Conservation (phyloP, 23 tunicate species). For the Corella eumyota region DNA sequence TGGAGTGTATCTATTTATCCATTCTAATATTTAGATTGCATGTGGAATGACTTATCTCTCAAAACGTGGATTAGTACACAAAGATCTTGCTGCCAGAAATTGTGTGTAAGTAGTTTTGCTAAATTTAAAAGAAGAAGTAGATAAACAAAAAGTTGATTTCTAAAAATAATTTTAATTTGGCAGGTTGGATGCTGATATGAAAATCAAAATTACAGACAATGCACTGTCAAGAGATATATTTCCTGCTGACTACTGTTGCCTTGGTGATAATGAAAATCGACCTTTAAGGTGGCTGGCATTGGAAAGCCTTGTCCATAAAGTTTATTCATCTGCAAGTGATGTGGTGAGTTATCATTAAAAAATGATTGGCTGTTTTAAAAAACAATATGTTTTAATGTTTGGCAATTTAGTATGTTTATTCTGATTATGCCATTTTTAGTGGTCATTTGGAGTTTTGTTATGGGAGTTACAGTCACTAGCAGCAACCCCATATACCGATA, state of each 20-base stretch:
- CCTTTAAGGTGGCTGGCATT: constrained; percentile 92
- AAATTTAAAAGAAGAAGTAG: not conserved
- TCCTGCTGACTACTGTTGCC: constrained; percentile 88
- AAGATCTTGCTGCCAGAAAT: constrained; percentile 88
- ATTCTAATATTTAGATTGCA: constrained; percentile 21
- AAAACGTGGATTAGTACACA: constrained; percentile 72
- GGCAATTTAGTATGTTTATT: not conserved
- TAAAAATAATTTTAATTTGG: not conserved
- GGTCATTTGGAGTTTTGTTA: constrained; percentile 89
- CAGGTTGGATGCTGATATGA: constrained; percentile 45
- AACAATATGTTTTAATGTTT: not conserved
- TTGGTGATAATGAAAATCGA: constrained; percentile 85
- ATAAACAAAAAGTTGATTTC: not conserved
- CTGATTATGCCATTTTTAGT: constrained; percentile 13
- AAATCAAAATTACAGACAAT: constrained; percentile 72
- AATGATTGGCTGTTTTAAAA: not conserved
- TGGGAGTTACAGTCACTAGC: constrained; percentile 91
- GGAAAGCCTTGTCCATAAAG: constrained; percentile 78
- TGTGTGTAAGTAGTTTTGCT: constrained; percentile 89
- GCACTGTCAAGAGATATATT: constrained; percentile 79
- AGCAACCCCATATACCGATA: constrained; percentile 72
- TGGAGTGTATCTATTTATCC: constrained; percentile 4
- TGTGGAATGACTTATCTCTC: constrained; percentile 67
- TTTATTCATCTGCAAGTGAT: constrained; percentile 83
- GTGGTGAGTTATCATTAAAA: constrained; percentile 33